These are phyloP conservation scores for Helobdella robusta DNA, from an alignment of 2,888 invertebrate genomes.

Conservation along the genomic window DNA sequence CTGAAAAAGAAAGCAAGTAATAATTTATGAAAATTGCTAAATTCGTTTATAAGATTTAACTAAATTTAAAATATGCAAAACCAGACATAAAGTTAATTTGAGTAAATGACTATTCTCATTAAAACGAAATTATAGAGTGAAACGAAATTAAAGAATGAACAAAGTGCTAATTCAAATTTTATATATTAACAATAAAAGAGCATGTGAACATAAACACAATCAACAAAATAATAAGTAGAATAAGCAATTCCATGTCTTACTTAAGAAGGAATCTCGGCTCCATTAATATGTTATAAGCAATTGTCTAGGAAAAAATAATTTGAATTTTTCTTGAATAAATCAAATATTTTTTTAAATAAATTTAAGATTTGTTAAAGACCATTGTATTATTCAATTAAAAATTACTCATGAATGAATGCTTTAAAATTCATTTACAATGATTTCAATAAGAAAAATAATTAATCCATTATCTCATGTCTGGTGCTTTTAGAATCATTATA, in stretches of 20 bases:
- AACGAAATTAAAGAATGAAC: too few relatives aligned
- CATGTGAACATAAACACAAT: not conserved
- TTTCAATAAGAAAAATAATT: too few relatives aligned
- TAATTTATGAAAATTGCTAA: not conserved
- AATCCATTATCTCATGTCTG: too few relatives aligned
- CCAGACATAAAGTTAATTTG: not conserved
- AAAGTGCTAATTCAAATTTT: too few relatives aligned
- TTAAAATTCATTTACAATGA: too few relatives aligned
- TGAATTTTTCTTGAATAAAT: not conserved
- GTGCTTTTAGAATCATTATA: too few relatives aligned
- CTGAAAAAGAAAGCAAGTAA: conserved; percentile 49
- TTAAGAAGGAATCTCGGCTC: conserved; percentile 74
- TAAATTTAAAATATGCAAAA: not conserved
- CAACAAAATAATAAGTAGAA: not conserved
- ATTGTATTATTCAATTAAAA: too few relatives aligned
- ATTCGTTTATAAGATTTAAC: not conserved
- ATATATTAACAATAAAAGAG: conserved; percentile 2
- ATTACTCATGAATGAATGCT: too few relatives aligned
- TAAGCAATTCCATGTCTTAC: conserved; percentile 9
- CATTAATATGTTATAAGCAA: conserved; percentile 75
- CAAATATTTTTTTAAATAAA: not conserved
- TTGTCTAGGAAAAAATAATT: conserved; percentile 44
- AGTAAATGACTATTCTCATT: not conserved
- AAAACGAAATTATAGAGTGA: too few relatives aligned
- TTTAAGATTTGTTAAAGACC: too few relatives aligned